These are phyloP conservation scores for Hemitrygon akajei DNA, from an alignment of 2,797 vertebrate genomes.

Conservation along the genomic window DNA sequence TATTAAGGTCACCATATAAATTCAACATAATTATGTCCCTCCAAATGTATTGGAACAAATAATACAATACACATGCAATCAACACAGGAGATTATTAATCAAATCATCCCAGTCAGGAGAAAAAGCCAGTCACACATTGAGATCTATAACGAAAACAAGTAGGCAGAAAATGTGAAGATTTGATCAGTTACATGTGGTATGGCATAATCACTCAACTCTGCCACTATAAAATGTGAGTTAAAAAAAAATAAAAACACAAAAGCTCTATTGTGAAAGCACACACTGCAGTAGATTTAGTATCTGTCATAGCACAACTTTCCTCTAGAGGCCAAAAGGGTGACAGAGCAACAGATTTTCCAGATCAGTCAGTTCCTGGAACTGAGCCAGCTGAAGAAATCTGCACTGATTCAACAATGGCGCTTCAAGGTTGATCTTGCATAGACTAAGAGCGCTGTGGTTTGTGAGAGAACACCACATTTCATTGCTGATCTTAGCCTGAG, in stretches of 20 bases:
- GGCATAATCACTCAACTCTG: neutral
- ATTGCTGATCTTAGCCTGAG: neutral
- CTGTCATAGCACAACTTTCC: slow-evolving; percentile 18
- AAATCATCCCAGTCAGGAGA: neutral
- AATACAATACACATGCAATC: neutral
- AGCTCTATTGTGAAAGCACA: neutral
- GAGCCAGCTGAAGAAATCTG: neutral
- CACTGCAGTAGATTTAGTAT: neutral
- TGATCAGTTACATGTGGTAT: neutral
- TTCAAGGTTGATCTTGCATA: neutral
- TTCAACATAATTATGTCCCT: neutral
- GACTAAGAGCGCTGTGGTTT: neutral
- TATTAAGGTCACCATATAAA: neutral
- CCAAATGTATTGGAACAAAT: neutral
- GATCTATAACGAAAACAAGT: neutral
- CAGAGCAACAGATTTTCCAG: slow-evolving; percentile 29
- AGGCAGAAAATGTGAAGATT: neutral
- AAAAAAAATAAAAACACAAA: slow-evolving; percentile 12
- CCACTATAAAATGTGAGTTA: neutral
- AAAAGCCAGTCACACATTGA: neutral
- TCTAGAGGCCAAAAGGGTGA: slow-evolving; percentile 17
- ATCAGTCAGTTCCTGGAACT: slow-evolving; percentile 16
- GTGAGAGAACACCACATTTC: slow-evolving; percentile 1
- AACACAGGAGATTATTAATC: neutral
- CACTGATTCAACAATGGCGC: neutral